Evolutionary conservation across 2,113 vertebrate genomes (phyloP).

Genomic region (Hipposideros armiger): DNA sequence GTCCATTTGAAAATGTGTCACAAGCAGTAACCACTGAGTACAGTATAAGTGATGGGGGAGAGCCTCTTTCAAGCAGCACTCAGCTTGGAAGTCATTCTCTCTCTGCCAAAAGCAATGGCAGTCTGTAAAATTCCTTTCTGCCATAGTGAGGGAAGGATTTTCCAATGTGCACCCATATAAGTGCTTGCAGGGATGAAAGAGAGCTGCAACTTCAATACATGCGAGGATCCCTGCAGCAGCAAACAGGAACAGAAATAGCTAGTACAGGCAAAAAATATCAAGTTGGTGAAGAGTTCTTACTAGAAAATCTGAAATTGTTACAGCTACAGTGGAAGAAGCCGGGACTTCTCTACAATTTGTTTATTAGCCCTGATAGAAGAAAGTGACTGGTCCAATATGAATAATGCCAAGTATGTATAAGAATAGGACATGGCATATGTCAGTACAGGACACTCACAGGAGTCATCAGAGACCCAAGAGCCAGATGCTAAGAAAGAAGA

Average conservation of each 20-base stretch:
- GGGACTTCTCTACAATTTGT: not conserved
- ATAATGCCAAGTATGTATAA: not conserved
- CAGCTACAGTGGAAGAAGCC: not conserved
- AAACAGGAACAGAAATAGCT: constrained; percentile 47
- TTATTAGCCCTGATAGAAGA: not conserved
- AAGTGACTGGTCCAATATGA: not conserved
- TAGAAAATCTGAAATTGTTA: constrained; percentile 35
- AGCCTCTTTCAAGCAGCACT: constrained; percentile 58
- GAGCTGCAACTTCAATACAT: not conserved
- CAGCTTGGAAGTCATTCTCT: constrained; percentile 53
- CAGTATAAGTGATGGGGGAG: constrained; percentile 8
- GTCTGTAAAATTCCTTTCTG: constrained; percentile 51
- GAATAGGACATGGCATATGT: not conserved
- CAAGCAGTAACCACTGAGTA: constrained; percentile 63
- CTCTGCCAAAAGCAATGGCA: constrained; percentile 11
- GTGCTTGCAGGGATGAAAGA: not conserved
- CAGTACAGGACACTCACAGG: not conserved
- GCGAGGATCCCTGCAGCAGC: constrained; percentile 7
- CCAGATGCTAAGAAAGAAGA: not conserved
- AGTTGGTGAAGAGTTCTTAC: not conserved
- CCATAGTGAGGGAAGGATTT: not conserved
- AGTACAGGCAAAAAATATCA: not conserved
- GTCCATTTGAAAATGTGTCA: constrained; percentile 78
- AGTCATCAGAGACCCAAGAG: not conserved
- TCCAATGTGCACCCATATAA: not conserved